Conservation (phyloP, 2,113 vertebrate genomes). For the Bos indicus region DNA sequence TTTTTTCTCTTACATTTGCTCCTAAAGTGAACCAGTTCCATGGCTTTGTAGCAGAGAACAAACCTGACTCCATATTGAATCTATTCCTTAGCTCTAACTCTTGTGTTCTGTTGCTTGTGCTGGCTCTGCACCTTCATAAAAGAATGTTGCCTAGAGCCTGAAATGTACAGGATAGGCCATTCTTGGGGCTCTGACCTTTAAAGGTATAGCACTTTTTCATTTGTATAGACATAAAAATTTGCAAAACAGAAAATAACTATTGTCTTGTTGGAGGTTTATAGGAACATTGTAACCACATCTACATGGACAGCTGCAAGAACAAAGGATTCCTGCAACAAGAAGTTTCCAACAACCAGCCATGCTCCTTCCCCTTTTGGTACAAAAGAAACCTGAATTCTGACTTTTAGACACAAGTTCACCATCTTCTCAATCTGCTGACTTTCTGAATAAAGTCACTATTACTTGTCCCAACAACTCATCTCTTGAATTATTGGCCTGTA, state of each 20-base stretch:
- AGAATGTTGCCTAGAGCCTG: neutral
- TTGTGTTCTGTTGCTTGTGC: neutral
- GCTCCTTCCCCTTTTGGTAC: neutral
- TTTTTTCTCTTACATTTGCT: neutral
- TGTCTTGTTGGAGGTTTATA: neutral
- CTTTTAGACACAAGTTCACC: neutral
- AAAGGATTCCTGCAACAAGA: neutral
- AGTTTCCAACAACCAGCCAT: neutral
- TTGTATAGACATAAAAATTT: neutral
- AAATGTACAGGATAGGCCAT: neutral
- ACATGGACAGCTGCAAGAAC: neutral
- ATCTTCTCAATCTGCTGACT: neutral
- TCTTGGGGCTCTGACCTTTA: neutral
- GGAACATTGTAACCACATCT: neutral
- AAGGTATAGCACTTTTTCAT: neutral
- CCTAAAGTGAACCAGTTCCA: neutral
- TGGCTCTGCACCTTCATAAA: neutral
- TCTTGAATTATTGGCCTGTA: neutral
- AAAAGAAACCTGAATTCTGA: neutral
- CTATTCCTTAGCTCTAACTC: neutral
- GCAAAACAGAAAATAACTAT: neutral
- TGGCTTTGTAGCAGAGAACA: neutral
- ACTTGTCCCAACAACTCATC: neutral
- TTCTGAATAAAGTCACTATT: neutral
- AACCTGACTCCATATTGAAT: neutral